These are phyloP conservation scores for Colletes gigas DNA, from an alignment of 1,140 invertebrate genomes.

Conservation along the genomic window DNA sequence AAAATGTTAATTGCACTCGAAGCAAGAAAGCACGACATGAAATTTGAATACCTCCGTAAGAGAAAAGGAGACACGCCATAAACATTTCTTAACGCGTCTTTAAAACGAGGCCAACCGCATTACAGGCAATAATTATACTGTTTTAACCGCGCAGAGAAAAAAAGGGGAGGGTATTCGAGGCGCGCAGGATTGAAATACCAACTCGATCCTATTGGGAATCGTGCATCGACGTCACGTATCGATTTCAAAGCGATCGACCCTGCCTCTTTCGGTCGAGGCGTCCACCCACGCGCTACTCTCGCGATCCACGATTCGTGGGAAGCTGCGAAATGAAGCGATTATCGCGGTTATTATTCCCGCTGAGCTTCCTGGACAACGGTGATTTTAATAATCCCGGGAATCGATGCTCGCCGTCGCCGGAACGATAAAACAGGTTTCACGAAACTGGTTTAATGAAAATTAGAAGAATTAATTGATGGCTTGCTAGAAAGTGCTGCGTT, in stretches of 20 bases:
- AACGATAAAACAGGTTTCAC: neutral
- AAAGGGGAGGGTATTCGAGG: neutral
- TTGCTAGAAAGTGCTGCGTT: neutral
- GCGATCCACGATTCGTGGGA: neutral
- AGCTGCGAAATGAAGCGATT: constrained; percentile 13
- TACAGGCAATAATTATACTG: too few relatives aligned
- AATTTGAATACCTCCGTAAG: too few relatives aligned
- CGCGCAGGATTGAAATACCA: constrained; percentile 5
- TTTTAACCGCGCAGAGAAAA: neutral
- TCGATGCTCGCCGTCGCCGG: neutral
- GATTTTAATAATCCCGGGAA: constrained; percentile 3
- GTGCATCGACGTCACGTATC: constrained; percentile 12
- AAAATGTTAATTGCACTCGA: too few relatives aligned
- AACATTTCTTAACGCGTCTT: too few relatives aligned
- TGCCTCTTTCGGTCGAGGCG: constrained; percentile 10
- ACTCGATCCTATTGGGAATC: constrained; percentile 27
- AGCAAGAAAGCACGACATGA: too few relatives aligned
- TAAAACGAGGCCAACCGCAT: too few relatives aligned
- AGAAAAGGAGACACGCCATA: too few relatives aligned
- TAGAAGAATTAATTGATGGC: constrained; percentile 16
- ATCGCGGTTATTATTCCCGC: constrained; percentile 9
- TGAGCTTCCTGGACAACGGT: neutral
- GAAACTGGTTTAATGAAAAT: constrained; percentile 17
- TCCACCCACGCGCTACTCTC: constrained; percentile 20
- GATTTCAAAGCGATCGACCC: constrained; percentile 48